Conservation (phyloP, 2,797 vertebrate species). For the Platalea minor region DNA sequence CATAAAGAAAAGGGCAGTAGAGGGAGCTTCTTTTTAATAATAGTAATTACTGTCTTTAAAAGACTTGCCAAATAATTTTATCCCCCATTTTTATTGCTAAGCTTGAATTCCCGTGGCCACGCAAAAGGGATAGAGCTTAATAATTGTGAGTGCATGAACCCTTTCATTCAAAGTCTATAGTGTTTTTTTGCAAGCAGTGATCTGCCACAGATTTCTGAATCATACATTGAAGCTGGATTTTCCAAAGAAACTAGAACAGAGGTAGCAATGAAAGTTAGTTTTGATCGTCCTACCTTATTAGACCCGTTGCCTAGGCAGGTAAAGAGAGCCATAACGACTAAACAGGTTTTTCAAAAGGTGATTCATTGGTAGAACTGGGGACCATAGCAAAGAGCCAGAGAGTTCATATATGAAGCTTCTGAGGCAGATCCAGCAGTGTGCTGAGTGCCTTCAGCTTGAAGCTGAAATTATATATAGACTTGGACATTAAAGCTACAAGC, state of each 20-base stretch:
- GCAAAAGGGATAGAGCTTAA: not conserved
- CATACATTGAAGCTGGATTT: not conserved
- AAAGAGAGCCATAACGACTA: not conserved
- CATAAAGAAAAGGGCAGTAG: not conserved
- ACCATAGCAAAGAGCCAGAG: not conserved
- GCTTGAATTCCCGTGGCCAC: not conserved
- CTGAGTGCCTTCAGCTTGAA: not conserved
- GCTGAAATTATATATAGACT: not conserved
- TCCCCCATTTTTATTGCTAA: fast-evolving
- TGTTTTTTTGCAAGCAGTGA: not conserved
- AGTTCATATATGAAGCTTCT: not conserved
- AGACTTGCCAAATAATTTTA: not conserved
- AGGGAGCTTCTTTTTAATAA: not conserved
- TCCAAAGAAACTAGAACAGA: not conserved
- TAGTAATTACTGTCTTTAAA: not conserved
- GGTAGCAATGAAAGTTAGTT: not conserved
- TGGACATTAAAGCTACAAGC: not conserved
- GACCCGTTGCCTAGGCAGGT: not conserved
- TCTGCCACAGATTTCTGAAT: not conserved
- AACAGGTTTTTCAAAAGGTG: not conserved
- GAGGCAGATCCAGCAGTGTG: not conserved
- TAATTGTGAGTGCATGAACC: not conserved
- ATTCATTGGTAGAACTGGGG: not conserved
- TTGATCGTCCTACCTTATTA: not conserved
- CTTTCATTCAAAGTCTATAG: not conserved